phyloP scores from a whole-genome alignment of 2,113 vertebrate species.

The Periophthalmus modestus region DNA sequence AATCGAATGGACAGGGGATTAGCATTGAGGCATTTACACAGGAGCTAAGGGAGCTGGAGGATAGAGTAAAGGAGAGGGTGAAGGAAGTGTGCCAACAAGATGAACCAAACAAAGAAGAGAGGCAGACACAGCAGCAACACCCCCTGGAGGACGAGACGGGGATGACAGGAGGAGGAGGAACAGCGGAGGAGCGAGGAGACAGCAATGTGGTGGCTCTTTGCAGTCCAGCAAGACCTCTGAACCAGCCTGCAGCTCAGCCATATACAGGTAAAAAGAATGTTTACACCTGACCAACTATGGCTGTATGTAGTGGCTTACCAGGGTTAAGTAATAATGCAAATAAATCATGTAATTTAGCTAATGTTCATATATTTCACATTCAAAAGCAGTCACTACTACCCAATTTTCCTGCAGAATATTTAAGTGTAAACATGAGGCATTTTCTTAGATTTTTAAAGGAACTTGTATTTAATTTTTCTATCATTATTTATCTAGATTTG shows the following conservation, averaged over 20 bases:
- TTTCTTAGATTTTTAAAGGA: no score
- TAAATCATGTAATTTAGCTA: no score
- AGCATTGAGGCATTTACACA: constrained; percentile 87
- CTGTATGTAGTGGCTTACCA: no score
- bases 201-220: constrained; percentile 54
- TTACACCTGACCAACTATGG: no score
- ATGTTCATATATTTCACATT: no score
- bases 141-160: constrained; percentile 9
- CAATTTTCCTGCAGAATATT: no score
- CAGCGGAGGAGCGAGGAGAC: constrained; percentile 60
- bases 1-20: constrained; percentile 74
- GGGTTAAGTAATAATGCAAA: no score
- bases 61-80: constrained; percentile 72
- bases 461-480: no score
- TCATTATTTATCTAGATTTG: no score
- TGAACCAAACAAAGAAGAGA: constrained; percentile 37
- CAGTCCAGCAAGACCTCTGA: constrained; percentile 80
- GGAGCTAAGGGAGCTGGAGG: constrained; percentile 88
- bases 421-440: no score
- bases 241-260: constrained; percentile 82
- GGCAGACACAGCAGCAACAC: constrained; percentile 50
- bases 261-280: constrained; percentile 84
- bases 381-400: no score
- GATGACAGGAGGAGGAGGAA: constrained; percentile 21
- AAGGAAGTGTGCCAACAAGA: constrained; percentile 31